phyloP scores from a whole-genome alignment of 1,140 invertebrate genomes.

The Phenacoccus solenopsis region DNA sequence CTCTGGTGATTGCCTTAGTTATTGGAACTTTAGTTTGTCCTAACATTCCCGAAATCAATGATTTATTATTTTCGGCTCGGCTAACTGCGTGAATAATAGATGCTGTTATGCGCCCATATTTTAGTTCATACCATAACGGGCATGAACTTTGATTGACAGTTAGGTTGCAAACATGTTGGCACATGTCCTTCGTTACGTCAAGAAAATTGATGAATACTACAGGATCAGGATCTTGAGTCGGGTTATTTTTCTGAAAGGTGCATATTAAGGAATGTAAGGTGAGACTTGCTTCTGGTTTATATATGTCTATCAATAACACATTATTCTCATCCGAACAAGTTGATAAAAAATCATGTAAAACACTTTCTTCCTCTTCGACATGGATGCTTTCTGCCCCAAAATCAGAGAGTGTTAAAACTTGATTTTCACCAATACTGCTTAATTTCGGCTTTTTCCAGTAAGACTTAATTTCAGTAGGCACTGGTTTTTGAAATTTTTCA shows the following conservation, averaged over 20 bases:
- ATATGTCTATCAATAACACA: no score
- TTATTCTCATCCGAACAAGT: no score
- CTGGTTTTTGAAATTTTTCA: constrained; percentile 33
- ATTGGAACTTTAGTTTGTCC: background rate
- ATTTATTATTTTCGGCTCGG: constrained; percentile 17
- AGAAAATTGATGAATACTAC: no score
- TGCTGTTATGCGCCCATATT: constrained; percentile 31
- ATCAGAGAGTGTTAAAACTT: background rate
- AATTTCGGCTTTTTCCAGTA: constrained; percentile 30
- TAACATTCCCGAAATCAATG: background rate
- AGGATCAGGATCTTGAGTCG: no score
- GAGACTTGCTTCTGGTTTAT: no score
- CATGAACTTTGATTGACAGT: constrained; percentile 2
- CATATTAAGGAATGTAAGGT: no score
- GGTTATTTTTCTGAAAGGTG: no score
- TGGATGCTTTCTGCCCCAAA: background rate
- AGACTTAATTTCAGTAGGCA: constrained; percentile 31
- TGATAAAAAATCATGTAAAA: no score
- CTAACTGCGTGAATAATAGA: constrained; percentile 25
- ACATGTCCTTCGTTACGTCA: background rate
- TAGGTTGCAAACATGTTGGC: background rate
- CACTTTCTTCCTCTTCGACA: no score
- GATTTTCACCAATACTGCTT: background rate
- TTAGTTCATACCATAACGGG: constrained; percentile 24
- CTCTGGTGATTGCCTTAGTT: constrained; percentile 6